Evolutionary conservation across 2,797 vertebrate genomes (phyloP).

Genomic region (Pipistrellus pygmaeus): DNA sequence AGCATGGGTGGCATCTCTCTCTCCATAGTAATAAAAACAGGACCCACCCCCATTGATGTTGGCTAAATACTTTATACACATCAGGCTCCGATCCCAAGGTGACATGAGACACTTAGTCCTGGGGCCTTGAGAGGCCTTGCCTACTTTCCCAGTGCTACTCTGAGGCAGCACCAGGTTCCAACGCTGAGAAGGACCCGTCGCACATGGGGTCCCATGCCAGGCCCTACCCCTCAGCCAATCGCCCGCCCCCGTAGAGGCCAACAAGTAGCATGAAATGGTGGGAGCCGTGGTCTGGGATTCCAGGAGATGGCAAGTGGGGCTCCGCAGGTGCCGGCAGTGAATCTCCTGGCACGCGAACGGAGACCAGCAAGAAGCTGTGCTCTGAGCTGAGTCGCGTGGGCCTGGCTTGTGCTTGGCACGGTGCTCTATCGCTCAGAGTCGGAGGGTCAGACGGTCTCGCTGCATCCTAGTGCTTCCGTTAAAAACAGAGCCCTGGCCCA

Average conservation of each 20-base stretch:
- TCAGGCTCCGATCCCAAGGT: no score
- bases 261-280: no score
- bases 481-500: background rate
- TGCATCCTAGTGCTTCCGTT: background rate
- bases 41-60: no score
- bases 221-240: no score
- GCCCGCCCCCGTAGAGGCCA: no score
- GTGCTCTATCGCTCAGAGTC: accelerated
- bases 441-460: background rate
- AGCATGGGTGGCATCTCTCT: background rate
- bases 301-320: background rate
- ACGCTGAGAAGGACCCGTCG: accelerated
- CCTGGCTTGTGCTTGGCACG: accelerated
- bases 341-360: background rate
- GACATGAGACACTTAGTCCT: background rate
- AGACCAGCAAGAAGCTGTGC: background rate
- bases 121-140: no score
- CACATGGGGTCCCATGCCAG: background rate
- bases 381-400: background rate
- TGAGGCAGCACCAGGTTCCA: background rate
- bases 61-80: accelerated
- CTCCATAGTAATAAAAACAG: background rate
- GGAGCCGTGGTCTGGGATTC: background rate
- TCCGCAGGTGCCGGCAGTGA: accelerated
- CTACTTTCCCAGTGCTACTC: background rate